Percentiles rank a stretch among this genome's conserved stretches.
phyloP scores from a whole-genome alignment of 2,113 vertebrate genomes.

The Charadrius vociferus region DNA sequence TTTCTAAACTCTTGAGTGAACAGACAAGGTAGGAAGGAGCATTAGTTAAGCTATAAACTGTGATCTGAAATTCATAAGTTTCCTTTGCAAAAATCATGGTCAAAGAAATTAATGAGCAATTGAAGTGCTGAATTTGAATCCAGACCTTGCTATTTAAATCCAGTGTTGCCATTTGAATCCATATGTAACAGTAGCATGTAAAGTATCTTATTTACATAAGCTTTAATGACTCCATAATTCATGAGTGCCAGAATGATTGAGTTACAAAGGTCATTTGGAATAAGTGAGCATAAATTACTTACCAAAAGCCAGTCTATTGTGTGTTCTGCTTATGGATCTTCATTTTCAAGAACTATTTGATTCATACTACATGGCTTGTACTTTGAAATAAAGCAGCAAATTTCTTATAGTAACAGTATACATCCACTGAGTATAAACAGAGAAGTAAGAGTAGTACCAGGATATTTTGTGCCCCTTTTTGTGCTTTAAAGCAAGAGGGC shows the following conservation, averaged over 20 bases:
- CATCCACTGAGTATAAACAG: not conserved
- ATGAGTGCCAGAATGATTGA: not conserved
- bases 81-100: not conserved
- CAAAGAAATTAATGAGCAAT: not conserved
- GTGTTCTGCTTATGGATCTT: not conserved
- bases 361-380: not conserved
- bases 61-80: not conserved
- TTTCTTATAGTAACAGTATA: not conserved
- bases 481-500: not conserved
- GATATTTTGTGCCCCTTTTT: not conserved
- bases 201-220: not conserved
- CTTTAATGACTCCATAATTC: not conserved
- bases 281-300: not conserved
- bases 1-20: not conserved
- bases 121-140: not conserved
- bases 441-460: not conserved
- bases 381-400: not conserved
- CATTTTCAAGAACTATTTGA: not conserved
- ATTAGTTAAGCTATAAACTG: not conserved
- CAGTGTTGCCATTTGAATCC: not conserved
- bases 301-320: not conserved
- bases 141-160: not conserved
- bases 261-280: not conserved
- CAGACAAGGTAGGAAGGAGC: accelerated
- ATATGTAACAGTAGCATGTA: not conserved